A percentile compares a stretch with the other conserved stretches of the same genome.
Evolutionary conservation across 2,797 vertebrate genomes (phyloP).

Genomic region (Hippopotamyrus pictus): DNA sequence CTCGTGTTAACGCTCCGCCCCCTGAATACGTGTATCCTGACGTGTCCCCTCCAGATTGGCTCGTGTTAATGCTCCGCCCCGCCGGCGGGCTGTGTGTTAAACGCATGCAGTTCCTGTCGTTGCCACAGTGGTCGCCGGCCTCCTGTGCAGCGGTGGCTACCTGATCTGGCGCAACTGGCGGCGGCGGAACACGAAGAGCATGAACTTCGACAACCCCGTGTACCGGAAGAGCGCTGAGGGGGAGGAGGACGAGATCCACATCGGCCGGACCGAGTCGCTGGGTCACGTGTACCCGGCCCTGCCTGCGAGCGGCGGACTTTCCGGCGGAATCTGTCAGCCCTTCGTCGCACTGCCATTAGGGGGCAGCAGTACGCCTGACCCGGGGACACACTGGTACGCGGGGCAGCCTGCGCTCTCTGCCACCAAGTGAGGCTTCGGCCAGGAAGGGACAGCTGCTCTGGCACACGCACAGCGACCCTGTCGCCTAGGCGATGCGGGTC

Average conservation of each 20-base stretch:
- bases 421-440: conserved; percentile 52
- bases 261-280: conserved; percentile 78
- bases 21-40: not conserved
- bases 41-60: conserved; percentile 14
- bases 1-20: not conserved
- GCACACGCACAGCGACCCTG: not conserved
- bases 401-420: conserved; percentile 66
- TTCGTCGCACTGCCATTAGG: conserved; percentile 68
- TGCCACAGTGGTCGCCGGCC: conserved; percentile 78
- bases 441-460: not conserved
- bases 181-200: conserved; percentile 94
- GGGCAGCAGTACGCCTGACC: conserved; percentile 57
- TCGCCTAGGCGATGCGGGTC: not conserved
- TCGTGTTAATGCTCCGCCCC: conserved; percentile 40
- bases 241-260: conserved; percentile 95
- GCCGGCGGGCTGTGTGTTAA: conserved; percentile 59
- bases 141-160: conserved; percentile 83
- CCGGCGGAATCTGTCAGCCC: conserved; percentile 59
- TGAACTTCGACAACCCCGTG: conserved; percentile 98
- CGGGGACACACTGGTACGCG: conserved; percentile 69
- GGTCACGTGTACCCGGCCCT: conserved; percentile 70
- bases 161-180: conserved; percentile 96
- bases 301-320: conserved; percentile 61
- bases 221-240: conserved; percentile 88
- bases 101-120: conserved; percentile 69